phyloP scores from a whole-genome alignment of 2,797 vertebrate species.

The Morus bassanus region DNA sequence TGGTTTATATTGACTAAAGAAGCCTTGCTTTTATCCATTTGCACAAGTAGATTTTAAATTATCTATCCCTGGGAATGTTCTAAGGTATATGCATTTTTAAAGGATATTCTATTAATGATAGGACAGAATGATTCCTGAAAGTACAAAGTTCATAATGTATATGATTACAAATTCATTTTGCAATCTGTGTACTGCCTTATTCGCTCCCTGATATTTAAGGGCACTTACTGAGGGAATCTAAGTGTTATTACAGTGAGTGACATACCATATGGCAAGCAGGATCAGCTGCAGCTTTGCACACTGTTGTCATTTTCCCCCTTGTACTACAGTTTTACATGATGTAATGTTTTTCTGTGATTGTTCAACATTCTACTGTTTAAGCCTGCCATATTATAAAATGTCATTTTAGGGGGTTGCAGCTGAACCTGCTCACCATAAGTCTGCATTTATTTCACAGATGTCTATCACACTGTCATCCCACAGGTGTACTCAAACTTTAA shows the following conservation, averaged over 20 bases:
- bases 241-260: slow-evolving; percentile 41
- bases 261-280: slow-evolving; percentile 51
- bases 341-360: slow-evolving; percentile 51
- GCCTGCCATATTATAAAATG: slow-evolving; percentile 40
- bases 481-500: slow-evolving; percentile 19
- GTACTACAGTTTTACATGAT: slow-evolving; percentile 10
- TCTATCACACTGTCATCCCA: slow-evolving; percentile 49
- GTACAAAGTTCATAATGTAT: not conserved
- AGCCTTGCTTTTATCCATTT: not conserved
- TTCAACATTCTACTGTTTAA: slow-evolving; percentile 41
- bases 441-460: slow-evolving; percentile 55
- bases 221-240: slow-evolving; percentile 30
- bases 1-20: not conserved
- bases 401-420: slow-evolving; percentile 29
- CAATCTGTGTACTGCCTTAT: slow-evolving; percentile 29
- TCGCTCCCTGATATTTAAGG: slow-evolving; percentile 62
- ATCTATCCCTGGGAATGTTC: not conserved
- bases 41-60: not conserved
- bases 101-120: not conserved
- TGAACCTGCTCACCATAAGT: slow-evolving; percentile 22
- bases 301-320: slow-evolving; percentile 29
- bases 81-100: not conserved
- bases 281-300: slow-evolving; percentile 37
- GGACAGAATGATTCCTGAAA: not conserved
- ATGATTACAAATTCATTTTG: slow-evolving; percentile 40